These are phyloP conservation scores for Spisula solida DNA, from an alignment of 2,888 invertebrate species.

Conservation along the genomic window DNA sequence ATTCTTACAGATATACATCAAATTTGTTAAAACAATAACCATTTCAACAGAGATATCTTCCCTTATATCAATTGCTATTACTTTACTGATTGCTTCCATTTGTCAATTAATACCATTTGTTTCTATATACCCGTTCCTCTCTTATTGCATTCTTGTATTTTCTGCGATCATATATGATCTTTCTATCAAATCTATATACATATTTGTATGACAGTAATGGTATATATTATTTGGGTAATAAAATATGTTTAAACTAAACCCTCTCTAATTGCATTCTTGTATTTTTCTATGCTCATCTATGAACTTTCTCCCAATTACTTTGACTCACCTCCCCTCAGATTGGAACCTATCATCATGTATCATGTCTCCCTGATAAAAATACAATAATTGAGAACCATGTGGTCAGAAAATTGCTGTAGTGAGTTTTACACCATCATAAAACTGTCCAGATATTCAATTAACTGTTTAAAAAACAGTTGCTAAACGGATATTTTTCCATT, in stretches of 20 bases:
- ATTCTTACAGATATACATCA: no score
- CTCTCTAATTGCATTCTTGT: slow-evolving; percentile 20
- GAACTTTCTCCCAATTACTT: not conserved
- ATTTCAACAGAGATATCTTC: no score
- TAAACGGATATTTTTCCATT: slow-evolving; percentile 24
- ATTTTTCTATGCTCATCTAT: not conserved
- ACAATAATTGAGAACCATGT: not conserved
- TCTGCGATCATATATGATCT: not conserved
- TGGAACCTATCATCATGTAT: not conserved
- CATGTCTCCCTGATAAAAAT: not conserved
- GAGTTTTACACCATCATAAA: slow-evolving; percentile 27
- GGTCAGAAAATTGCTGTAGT: slow-evolving; percentile 18
- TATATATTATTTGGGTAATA: no score
- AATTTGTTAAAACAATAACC: no score
- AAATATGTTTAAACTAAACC: no score
- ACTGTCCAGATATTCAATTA: slow-evolving; percentile 45
- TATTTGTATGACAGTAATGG: no score
- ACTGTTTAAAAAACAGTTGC: slow-evolving; percentile 31
- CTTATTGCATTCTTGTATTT: slow-evolving; percentile 13
- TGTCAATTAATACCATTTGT: not conserved
- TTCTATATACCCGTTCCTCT: not conserved
- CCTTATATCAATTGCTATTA: not conserved
- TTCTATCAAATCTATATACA: no score
- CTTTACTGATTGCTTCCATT: not conserved
- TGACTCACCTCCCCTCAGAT: not conserved